Evolutionary conservation across 2,888 invertebrate species (phyloP).

Genomic region (Andrena bicolor): DNA sequence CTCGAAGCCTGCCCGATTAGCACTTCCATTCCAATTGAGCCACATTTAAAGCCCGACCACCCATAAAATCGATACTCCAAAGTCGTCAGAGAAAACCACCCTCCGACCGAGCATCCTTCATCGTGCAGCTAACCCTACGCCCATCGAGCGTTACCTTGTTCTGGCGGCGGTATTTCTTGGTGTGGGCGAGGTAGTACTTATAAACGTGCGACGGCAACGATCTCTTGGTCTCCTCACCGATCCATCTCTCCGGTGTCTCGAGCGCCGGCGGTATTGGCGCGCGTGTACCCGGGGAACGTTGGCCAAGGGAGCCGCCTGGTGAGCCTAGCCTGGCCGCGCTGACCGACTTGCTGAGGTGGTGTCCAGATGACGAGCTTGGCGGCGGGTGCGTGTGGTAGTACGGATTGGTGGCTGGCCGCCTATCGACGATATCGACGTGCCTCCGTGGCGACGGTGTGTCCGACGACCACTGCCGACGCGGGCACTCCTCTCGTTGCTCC

Average conservation of each 20-base stretch:
- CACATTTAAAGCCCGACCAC: conserved; percentile 4
- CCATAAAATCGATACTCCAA: conserved; percentile 7
- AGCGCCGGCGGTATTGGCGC: conserved; percentile 76
- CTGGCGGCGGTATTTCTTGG: conserved; percentile 81
- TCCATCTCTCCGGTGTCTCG: conserved; percentile 86
- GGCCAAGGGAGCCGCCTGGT: conserved; percentile 76
- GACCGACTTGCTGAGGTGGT: conserved; percentile 74
- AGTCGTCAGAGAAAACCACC: background rate
- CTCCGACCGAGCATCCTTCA: background rate
- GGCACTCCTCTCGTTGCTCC: conserved; percentile 61
- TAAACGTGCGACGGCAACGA: conserved; percentile 89
- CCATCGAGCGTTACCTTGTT: conserved; percentile 84
- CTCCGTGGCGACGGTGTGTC: conserved; percentile 71
- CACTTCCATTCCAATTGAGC: background rate
- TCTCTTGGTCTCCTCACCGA: conserved; percentile 89
- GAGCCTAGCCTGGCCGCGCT: conserved; percentile 75
- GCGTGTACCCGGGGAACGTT: conserved; percentile 75
- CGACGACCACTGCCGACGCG: conserved; percentile 65
- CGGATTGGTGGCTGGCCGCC: conserved; percentile 69
- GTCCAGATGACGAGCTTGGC: conserved; percentile 72
- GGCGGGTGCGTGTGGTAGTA: conserved; percentile 72
- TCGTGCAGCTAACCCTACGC: background rate
- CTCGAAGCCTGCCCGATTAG: background rate
- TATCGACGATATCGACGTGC: conserved; percentile 66
- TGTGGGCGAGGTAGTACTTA: conserved; percentile 88